These are phyloP conservation scores for Harmothoe impar DNA, from an alignment of 2,888 invertebrate genomes.

Conservation along the genomic window DNA sequence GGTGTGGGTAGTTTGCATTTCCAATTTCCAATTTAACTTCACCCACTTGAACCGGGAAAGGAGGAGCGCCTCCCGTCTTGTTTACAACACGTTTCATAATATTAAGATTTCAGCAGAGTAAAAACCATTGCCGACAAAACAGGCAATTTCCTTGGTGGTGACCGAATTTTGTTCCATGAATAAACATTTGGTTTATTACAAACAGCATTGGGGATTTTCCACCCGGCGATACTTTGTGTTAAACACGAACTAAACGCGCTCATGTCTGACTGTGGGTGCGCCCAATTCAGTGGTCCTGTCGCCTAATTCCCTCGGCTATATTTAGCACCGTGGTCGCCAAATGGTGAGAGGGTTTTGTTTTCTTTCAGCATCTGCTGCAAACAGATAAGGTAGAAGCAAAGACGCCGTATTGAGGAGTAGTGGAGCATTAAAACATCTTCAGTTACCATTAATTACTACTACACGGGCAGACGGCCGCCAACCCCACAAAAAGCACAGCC, in stretches of 20 bases:
- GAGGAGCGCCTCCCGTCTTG: not conserved
- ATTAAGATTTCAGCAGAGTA: not conserved
- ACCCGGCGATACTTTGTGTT: not conserved
- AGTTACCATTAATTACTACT: conserved; percentile 53
- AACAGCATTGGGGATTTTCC: not conserved
- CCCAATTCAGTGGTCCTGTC: not conserved
- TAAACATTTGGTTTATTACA: conserved; percentile 30
- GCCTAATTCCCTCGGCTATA: conserved; percentile 32
- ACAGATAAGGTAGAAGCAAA: conserved; percentile 45
- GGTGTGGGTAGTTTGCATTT: conserved; percentile 39
- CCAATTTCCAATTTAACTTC: not conserved
- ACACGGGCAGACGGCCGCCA: conserved; percentile 8
- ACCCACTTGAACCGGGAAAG: not conserved
- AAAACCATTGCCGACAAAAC: not conserved
- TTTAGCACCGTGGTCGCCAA: not conserved
- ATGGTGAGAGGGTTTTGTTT: conserved; percentile 31
- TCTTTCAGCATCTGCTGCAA: conserved; percentile 10
- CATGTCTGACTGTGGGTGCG: not conserved
- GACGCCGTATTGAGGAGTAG: conserved; percentile 35
- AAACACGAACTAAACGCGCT: not conserved
- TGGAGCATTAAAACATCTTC: conserved; percentile 45
- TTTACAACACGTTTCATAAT: not conserved
- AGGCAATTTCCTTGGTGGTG: conserved; percentile 37
- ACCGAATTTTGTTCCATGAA: conserved; percentile 41
- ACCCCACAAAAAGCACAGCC: conserved; percentile 22